Conservation (phyloP, 1,140 invertebrate genomes). For the Physella acuta region DNA sequence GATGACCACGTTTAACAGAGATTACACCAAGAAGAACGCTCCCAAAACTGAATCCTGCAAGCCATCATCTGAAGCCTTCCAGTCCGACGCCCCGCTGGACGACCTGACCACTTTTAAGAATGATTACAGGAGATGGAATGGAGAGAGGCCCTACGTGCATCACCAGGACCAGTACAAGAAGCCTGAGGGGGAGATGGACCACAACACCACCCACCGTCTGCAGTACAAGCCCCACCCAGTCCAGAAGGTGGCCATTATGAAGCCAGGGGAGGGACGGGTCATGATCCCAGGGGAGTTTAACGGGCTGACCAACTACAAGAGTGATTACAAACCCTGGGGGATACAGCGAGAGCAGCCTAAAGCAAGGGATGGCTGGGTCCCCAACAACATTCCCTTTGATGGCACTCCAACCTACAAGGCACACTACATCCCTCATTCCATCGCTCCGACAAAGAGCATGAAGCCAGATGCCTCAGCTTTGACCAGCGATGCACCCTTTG, state of each 20-base stretch:
- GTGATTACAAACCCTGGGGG: constrained; percentile 57
- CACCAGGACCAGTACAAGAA: constrained; percentile 47
- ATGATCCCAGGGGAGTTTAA: constrained; percentile 50
- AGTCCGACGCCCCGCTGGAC: constrained; percentile 51
- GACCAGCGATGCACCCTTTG: constrained; percentile 48
- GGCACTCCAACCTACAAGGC: constrained; percentile 55
- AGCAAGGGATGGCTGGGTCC: constrained; percentile 47
- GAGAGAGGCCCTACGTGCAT: constrained; percentile 47
- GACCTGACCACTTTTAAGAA: constrained; percentile 55
- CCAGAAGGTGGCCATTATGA: constrained; percentile 33
- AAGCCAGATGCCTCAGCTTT: constrained; percentile 46
- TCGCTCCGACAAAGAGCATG: constrained; percentile 37
- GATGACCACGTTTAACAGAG: constrained; percentile 54
- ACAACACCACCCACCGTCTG: constrained; percentile 54
- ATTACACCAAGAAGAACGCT: constrained; percentile 51
- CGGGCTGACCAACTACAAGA: constrained; percentile 55
- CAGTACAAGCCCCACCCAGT: constrained; percentile 47
- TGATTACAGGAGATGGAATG: constrained; percentile 57
- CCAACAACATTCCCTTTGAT: constrained; percentile 56
- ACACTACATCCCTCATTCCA: constrained; percentile 49
- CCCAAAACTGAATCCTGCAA: constrained; percentile 44
- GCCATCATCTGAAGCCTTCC: constrained; percentile 46
- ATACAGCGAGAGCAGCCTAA: constrained; percentile 37
- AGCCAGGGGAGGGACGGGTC: constrained; percentile 39
- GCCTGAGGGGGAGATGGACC: constrained; percentile 59